A percentile compares a stretch with the other conserved stretches of the same genome.
phyloP scores from a whole-genome alignment of 2,888 invertebrate species.

The Stenchaetothrips biformis region DNA sequence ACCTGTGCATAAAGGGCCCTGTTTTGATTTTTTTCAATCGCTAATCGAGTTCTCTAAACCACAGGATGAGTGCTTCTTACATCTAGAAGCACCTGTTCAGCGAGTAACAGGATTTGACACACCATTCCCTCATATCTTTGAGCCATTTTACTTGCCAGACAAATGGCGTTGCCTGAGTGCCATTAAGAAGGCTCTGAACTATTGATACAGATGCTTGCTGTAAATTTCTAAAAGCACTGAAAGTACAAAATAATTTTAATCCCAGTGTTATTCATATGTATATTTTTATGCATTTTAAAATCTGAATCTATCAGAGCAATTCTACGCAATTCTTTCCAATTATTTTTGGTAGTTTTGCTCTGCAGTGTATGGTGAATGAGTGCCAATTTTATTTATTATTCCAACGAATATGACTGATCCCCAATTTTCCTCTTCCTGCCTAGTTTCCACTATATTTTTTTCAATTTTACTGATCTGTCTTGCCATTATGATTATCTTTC shows the following conservation, averaged over 20 bases:
- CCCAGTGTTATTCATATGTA: background rate
- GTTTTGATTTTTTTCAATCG: background rate
- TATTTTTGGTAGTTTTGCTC: background rate
- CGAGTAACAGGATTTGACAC: constrained; percentile 95
- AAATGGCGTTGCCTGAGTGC: constrained; percentile 86
- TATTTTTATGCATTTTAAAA: background rate
- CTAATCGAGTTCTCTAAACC: constrained; percentile 36
- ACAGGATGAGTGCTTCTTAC: constrained; percentile 88
- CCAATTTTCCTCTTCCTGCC: background rate
- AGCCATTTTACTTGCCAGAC: constrained; percentile 93
- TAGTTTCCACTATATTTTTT: background rate
- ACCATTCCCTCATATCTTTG: constrained; percentile 94
- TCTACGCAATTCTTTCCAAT: background rate
- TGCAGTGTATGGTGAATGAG: background rate
- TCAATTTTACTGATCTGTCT: background rate
- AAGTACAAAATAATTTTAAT: constrained; percentile 4
- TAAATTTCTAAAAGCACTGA: background rate
- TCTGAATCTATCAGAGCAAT: background rate
- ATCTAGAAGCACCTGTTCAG: constrained; percentile 86
- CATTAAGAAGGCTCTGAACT: constrained; percentile 68
- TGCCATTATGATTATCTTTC: background rate
- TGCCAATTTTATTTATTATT: background rate
- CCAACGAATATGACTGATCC: background rate
- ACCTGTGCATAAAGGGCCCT: background rate
- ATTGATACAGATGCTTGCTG: constrained; percentile 47